These are phyloP conservation scores for Sitta europaea DNA, from an alignment of 2,113 vertebrate species.

Conservation along the genomic window DNA sequence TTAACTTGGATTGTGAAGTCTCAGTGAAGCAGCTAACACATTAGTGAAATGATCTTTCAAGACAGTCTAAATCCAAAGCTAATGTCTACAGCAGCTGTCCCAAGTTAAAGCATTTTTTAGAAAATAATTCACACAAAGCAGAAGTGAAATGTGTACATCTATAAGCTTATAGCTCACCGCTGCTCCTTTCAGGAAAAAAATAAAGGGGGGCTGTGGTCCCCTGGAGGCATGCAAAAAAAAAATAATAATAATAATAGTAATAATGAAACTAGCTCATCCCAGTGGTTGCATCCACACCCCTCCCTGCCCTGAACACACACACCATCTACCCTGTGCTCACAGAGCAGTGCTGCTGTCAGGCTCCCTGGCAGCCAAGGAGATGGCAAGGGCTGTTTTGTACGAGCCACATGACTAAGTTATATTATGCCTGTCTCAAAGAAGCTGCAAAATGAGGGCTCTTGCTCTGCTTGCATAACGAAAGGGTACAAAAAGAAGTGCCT, in stretches of 20 bases:
- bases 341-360: background rate
- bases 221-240: background rate
- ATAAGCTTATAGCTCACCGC: background rate
- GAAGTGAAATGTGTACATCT: background rate
- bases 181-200: background rate
- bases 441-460: background rate
- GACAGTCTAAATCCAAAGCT: conserved; percentile 1
- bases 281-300: background rate
- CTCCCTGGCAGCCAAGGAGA: background rate
- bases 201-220: background rate
- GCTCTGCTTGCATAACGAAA: conserved; percentile 18
- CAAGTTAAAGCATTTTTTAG: conserved; percentile 11
- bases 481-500: background rate
- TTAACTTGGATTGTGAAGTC: conserved; percentile 5
- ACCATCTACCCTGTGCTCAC: background rate
- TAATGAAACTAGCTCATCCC: background rate
- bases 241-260: too few relatives aligned
- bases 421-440: background rate
- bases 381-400: background rate
- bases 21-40: conserved; percentile 1
- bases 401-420: background rate
- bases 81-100: conserved; percentile 40
- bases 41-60: conserved; percentile 39
- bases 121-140: conserved; percentile 46
- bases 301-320: background rate